Base-by-base conservation (phyloP, 2,888 invertebrate species). In the Cataglyphis cursor region DNA sequence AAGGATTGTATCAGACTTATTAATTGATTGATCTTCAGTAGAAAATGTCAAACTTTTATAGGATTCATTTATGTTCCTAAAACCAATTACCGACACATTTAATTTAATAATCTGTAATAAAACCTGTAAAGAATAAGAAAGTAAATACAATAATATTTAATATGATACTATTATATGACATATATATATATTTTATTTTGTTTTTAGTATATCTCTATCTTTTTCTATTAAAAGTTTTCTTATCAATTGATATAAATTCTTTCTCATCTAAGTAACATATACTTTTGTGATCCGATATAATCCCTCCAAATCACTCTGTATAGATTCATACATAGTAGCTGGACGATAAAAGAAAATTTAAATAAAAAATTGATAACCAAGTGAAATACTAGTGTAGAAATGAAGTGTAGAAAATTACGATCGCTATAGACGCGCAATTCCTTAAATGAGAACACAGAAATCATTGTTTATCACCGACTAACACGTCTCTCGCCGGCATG, bases 391-490 rank as follows among this genome's bases (percentile, higher is more conserved):
- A 24, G n/a, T 54, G 62, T 38, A 82, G 44, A 57, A 66, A 82
- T 24, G 24, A 24, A 24, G n/a, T 54, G 62, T 38, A 82, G 44
- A 57, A 66, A 82, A 78, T 80, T 54, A 66, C 6, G 21, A 70
- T 59, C 57, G 4, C 54, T 48, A 66, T 24, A 64, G 61, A 35
- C 81, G 64, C 57, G 65, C 65, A 41, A 83, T 85, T 87, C 64
- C 66, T 38, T 76, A 87, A 90, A 88, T 38, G 82, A 70, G 84
- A 85, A 66, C 76, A 66, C 81, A 88, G 88, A 91, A 91, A 91
- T 90, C 86, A 87, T 91, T 91, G 90, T 91, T 91, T 91, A 91
- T 87, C 87, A 83, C 78, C 81, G 72, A 83, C 82, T 85, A 85
- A 88, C 88, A 90, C 91, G 89, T 91, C 87, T 91, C 84, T 91